Evolutionary conservation across 2,797 vertebrate species (phyloP), one percentile per base, ranked within the genome.

Genomic region (Darevskia nairensis): DNA sequence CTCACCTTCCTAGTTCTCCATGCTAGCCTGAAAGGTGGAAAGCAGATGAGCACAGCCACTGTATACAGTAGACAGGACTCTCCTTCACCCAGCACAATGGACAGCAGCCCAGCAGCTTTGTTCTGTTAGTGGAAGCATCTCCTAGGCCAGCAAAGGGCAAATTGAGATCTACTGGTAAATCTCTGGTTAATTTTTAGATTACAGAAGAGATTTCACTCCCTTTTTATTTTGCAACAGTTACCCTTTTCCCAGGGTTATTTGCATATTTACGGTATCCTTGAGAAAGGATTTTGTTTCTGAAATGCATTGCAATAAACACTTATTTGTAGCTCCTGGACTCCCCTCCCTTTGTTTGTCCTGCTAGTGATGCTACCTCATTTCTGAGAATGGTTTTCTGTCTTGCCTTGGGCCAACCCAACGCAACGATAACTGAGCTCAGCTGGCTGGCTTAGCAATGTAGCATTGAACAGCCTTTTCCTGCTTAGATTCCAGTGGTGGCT

Each of bases 401-500:
- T 74, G 72, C n/a, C 32, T 76, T 41, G 5, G 15, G 66, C 66
- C 13, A 80, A 11, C 9, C 23, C 46, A 79, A 66, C 6, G 6
- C 1, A 72, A 6, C 10, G 11, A 10, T 11, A 9, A 59, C 2
- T n/a, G 25, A 46, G 50, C 15, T 29, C 39, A 21, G 1, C 4
- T 4, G 23, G 32, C 39, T 82, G 64, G 10, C 21, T 77, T 66
- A 23, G 17, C 32, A 41, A 27, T 1, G 8, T 27, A 15, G 8
- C 23, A 9, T 25, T 55, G 19, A 6, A 23, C 6, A 44, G 17
- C 79, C 35, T 39, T 82, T 29, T 68, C 72, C 50, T 44, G 19
- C 74, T 23, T 89, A 98, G 98, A 87, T 98, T 96, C 88, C 98
- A 98, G 93, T 98, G 98, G 98, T 98, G 98, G 98, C 96, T 98